Evolutionary conservation across 2,888 invertebrate species (phyloP).

Genomic region (Perizoma flavofasciatum): DNA sequence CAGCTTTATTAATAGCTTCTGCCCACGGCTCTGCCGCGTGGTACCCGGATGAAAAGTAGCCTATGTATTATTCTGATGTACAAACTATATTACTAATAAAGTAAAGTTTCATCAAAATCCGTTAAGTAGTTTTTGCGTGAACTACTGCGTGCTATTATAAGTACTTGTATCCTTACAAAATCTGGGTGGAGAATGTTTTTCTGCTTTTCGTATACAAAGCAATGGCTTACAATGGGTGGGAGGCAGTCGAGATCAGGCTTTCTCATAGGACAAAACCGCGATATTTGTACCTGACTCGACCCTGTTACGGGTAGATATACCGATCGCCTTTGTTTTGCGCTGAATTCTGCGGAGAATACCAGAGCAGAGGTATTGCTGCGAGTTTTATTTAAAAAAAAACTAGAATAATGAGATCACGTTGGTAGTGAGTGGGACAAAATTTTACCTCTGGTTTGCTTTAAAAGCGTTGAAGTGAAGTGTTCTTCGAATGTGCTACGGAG

Average conservation of each 20-base stretch:
- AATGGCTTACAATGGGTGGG: slow-evolving; percentile 53
- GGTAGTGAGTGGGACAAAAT: too few relatives aligned
- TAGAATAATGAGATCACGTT: too few relatives aligned
- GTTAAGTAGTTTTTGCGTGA: too few relatives aligned
- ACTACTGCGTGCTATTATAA: too few relatives aligned
- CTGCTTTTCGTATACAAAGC: slow-evolving; percentile 56
- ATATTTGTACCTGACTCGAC: slow-evolving; percentile 45
- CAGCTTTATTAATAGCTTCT: too few relatives aligned
- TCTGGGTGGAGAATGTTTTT: slow-evolving; percentile 38
- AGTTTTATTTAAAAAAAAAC: slow-evolving; percentile 13
- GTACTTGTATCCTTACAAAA: slow-evolving; percentile 16
- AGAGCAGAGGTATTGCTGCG: neutral
- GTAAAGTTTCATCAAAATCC: too few relatives aligned
- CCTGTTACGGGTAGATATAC: slow-evolving; percentile 23
- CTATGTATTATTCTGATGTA: too few relatives aligned
- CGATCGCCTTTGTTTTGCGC: slow-evolving; percentile 26
- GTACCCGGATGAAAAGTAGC: too few relatives aligned
- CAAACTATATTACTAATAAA: too few relatives aligned
- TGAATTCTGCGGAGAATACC: slow-evolving; percentile 17
- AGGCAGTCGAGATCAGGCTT: slow-evolving; percentile 58
- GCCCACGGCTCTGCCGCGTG: too few relatives aligned
- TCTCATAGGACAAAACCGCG: slow-evolving; percentile 59
- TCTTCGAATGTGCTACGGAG: slow-evolving; percentile 3
- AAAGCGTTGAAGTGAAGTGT: too few relatives aligned
- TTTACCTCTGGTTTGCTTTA: too few relatives aligned